Conservation (phyloP, 2,888 invertebrate genomes). For the Aricia artaxerxes region DNA sequence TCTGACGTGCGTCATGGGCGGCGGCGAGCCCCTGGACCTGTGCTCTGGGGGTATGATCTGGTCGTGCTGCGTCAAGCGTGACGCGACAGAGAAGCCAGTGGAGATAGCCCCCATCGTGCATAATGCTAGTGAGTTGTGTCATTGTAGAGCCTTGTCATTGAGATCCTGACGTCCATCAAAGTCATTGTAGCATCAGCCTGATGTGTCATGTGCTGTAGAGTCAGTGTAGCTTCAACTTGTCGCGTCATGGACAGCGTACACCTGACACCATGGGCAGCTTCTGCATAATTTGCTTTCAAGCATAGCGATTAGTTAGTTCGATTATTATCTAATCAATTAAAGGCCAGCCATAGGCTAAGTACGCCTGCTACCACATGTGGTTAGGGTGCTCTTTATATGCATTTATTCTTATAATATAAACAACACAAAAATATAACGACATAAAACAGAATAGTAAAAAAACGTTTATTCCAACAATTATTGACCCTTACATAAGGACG, state of each 20-base stretch:
- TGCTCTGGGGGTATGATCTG: constrained; percentile 97
- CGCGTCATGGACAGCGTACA: neutral
- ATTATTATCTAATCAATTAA: neutral
- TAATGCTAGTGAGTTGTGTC: constrained; percentile 90
- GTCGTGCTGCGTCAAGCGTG: constrained; percentile 94
- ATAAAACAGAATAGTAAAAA: neutral
- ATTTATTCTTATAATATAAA: neutral
- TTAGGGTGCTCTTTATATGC: neutral
- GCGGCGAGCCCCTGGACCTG: constrained; percentile 92
- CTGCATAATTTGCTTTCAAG: no score
- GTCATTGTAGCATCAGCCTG: neutral
- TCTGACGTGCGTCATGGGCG: constrained; percentile 93
- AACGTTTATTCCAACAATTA: neutral
- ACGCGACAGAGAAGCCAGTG: constrained; percentile 77
- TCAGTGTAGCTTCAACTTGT: neutral
- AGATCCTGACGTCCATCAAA: neutral
- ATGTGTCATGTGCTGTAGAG: neutral
- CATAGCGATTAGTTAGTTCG: neutral
- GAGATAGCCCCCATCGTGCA: constrained; percentile 85
- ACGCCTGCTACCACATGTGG: neutral
- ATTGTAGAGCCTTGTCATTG: neutral
- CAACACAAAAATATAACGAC: neutral
- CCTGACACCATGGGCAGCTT: no score
- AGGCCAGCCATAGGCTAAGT: no score
- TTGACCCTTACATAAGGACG: neutral